Evolutionary conservation across 2,113 vertebrate species (phyloP).

Genomic region (Prunella fulvescens): DNA sequence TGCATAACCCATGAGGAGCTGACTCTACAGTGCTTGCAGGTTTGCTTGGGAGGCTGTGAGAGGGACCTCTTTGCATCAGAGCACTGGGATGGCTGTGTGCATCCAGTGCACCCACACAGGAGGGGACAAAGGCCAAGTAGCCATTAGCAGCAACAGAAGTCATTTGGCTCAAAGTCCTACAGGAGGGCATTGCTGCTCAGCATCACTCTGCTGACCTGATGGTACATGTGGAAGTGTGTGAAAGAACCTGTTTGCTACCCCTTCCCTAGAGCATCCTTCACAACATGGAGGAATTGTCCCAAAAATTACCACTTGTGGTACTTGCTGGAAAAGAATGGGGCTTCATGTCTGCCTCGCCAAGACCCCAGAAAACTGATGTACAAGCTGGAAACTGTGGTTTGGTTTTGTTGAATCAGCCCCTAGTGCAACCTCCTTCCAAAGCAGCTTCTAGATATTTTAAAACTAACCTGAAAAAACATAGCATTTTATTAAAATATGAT

Average conservation of each 20-base stretch:
- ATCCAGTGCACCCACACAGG: background rate
- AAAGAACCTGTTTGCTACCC: background rate
- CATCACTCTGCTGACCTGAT: background rate
- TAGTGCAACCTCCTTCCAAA: background rate
- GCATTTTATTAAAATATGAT: background rate
- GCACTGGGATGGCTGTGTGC: background rate
- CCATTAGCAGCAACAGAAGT: background rate
- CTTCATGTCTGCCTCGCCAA: background rate
- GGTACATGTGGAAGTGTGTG: background rate
- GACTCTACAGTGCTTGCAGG: background rate
- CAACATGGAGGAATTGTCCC: background rate
- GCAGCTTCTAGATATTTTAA: background rate
- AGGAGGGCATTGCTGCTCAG: background rate
- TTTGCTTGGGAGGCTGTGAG: background rate
- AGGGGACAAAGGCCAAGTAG: background rate
- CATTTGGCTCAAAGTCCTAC: background rate
- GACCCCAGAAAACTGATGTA: background rate
- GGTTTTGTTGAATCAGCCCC: background rate
- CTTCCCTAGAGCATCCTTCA: background rate
- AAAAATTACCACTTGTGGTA: background rate
- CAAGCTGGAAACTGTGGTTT: background rate
- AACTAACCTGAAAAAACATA: background rate
- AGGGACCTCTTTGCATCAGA: background rate
- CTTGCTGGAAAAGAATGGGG: background rate
- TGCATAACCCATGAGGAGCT: background rate